These are phyloP conservation scores for Agelastica alni DNA, from an alignment of 2,888 invertebrate genomes.

Conservation along the genomic window DNA sequence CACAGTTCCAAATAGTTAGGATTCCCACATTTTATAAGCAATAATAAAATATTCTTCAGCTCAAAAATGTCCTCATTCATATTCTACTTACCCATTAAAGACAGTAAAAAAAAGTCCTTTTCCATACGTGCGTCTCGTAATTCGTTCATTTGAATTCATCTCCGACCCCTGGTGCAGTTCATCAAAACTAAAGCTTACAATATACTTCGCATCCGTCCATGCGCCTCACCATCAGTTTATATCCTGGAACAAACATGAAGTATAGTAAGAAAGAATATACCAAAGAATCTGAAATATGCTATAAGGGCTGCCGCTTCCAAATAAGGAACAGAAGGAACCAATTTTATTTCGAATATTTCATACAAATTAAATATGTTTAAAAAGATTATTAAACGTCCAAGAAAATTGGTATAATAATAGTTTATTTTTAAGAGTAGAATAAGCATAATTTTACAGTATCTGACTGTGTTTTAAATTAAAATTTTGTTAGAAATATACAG, in stretches of 20 bases:
- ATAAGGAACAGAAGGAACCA: not conserved
- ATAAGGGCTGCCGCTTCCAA: conserved; percentile 13
- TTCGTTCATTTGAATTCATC: conserved; percentile 47
- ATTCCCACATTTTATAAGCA: no score
- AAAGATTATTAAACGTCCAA: no score
- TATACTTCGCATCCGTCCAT: conserved; percentile 37
- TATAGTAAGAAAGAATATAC: conserved; percentile 48
- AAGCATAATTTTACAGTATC: no score
- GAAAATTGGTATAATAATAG: no score
- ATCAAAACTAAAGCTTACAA: conserved; percentile 49
- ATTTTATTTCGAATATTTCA: not conserved
- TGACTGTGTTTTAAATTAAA: no score
- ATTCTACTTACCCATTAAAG: conserved; percentile 14
- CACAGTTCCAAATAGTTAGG: not conserved
- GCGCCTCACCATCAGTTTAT: conserved; percentile 26
- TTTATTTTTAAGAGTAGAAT: no score
- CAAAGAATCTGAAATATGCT: conserved; percentile 49
- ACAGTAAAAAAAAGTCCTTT: conserved; percentile 8
- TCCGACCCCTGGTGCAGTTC: conserved; percentile 41
- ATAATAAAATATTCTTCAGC: not conserved
- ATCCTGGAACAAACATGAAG: conserved; percentile 50
- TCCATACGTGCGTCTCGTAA: conserved; percentile 24
- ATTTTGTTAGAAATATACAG: no score
- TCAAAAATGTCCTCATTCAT: not conserved
- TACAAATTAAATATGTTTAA: no score